Evolutionary conservation across 2,113 vertebrate species (phyloP).

Genomic region (Sturnira hondurensis): DNA sequence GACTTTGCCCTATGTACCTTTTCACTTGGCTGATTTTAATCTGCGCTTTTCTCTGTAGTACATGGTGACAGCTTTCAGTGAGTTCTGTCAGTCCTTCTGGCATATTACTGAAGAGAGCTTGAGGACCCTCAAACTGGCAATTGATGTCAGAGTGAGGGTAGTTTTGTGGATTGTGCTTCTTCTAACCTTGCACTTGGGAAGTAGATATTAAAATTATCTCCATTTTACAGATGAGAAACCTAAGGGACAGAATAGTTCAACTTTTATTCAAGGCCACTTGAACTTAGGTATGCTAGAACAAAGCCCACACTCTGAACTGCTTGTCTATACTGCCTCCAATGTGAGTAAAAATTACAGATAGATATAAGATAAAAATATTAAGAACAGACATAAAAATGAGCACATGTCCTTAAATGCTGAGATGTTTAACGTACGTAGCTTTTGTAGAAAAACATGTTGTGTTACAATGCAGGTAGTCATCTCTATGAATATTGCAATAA

Average conservation of each 20-base stretch:
- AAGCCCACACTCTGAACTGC: background rate
- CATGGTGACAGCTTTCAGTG: background rate
- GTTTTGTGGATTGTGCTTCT: background rate
- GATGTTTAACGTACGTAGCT: background rate
- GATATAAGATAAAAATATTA: background rate
- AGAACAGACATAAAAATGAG: background rate
- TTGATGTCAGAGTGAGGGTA: background rate
- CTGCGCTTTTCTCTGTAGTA: background rate
- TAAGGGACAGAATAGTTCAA: background rate
- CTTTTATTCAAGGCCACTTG: background rate
- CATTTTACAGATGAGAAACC: slow-evolving; percentile 1
- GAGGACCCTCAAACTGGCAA: background rate
- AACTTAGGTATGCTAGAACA: background rate
- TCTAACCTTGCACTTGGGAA: background rate
- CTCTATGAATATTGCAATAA: slow-evolving; percentile 15
- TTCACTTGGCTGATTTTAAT: background rate
- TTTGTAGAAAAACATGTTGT: slow-evolving; percentile 8
- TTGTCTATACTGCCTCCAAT: background rate
- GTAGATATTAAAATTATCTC: background rate
- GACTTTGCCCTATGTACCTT: background rate
- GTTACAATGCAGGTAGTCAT: background rate
- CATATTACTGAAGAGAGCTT: background rate
- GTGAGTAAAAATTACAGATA: slow-evolving; percentile 13
- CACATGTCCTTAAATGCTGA: background rate
- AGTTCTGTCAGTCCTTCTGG: background rate